Evolutionary conservation across 2,113 vertebrate genomes (phyloP), one percentile per base, ranked within the genome.

Genomic region (Romanogobio albipinnatus): DNA sequence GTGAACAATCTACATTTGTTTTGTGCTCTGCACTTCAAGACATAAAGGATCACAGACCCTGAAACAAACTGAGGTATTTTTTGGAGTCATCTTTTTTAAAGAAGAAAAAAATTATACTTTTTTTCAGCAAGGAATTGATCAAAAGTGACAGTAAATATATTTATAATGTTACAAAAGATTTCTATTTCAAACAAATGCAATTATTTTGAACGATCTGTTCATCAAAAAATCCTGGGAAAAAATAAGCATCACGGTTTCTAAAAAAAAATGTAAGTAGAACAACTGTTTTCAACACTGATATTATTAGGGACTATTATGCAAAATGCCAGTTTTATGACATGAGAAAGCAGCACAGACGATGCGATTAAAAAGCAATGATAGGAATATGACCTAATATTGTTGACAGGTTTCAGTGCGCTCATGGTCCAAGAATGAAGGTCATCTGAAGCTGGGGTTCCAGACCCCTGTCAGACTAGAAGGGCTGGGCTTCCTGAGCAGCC

Each of bases 391-490:
- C 29, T 14, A 56, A 77, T 73, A 24, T 73, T 47, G 5, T 73
- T 73, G 39, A 14, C 22, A 29, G 3, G 45, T 7, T 61, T 61
- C 19, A 45, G 24, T 24, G 36, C 6, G 1, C 9, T 9, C 26
- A 13, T 36, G 13, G n/a, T 43, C 17, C 36, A 22, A 77, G 33
- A 29, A 3, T 53, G 56, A 43, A 62, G 81, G 84, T 97, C 91
- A 98, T 82, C 96, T 96, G 88, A 97, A 98, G 91, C 90, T 93
- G 58, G 96, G 93, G 86, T 96, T 98, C 92, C 86, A 92, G 84
- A 95, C 90, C 51, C 95, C 96, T 82, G 93, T 94, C 90, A 95
- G 86, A 76, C 92, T 84, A 4, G 93, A 90, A 56, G 86, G 92
- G 91, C 83, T 92, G 70, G 95, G 91, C 86, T 93, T 95, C 59